phyloP scores from a whole-genome alignment of 2,113 vertebrate species.

The Colaptes auratus region DNA sequence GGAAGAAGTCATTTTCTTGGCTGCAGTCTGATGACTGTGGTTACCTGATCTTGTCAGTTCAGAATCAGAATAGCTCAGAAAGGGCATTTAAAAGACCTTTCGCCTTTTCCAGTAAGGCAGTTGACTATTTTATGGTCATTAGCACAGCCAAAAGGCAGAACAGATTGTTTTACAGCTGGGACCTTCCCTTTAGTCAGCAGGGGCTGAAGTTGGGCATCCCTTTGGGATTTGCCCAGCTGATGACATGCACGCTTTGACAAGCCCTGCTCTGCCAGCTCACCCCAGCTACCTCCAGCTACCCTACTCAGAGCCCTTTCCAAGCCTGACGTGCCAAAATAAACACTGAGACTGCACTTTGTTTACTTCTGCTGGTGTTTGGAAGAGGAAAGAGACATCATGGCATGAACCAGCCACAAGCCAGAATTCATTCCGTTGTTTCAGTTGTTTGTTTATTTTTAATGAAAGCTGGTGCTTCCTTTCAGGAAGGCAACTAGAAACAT shows the following conservation, averaged over 20 bases:
- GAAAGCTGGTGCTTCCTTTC: not conserved
- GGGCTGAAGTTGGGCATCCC: not conserved
- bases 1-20: not conserved
- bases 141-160: not conserved
- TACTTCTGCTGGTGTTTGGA: not conserved
- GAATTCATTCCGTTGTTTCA: not conserved
- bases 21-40: no score
- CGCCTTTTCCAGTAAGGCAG: not conserved
- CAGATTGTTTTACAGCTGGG: not conserved
- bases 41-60: not conserved
- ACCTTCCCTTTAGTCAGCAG: not conserved
- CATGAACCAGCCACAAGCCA: not conserved
- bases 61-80: not conserved
- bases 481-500: constrained; percentile 16
- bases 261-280: not conserved
- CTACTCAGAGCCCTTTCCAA: not conserved
- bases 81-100: not conserved
- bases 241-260: not conserved
- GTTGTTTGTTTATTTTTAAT: not conserved
- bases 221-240: not conserved
- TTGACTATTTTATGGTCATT: not conserved
- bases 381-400: not conserved
- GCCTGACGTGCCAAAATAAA: not conserved
- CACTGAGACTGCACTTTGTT: not conserved
- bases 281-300: not conserved